Evolutionary conservation across 1,140 invertebrate genomes (phyloP).

Genomic region (Mactra quadrangularis): DNA sequence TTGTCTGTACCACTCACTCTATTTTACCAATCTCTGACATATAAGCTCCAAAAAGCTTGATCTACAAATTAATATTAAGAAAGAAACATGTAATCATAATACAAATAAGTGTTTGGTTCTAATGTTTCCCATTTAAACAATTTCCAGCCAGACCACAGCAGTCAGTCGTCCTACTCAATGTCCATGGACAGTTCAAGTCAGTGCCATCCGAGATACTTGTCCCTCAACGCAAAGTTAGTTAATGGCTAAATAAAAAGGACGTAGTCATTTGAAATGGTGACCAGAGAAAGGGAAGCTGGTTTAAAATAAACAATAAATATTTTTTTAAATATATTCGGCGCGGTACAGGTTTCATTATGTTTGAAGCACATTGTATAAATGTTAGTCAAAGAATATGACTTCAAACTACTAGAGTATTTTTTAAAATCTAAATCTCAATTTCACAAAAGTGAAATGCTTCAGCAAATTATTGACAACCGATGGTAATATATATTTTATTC

Average conservation of each 20-base stretch:
- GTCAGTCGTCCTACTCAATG: neutral
- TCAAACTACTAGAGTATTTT: too few species aligned
- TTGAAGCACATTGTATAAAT: too few species aligned
- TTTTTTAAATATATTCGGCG: too few species aligned
- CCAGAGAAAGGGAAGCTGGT: neutral
- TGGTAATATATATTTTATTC: too few species aligned
- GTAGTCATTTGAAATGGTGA: too few species aligned
- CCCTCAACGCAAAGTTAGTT: neutral
- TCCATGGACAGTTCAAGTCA: neutral
- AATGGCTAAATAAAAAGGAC: neutral
- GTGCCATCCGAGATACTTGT: too few species aligned
- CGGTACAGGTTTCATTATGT: too few species aligned
- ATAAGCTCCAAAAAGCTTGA: slow-evolving; percentile 93
- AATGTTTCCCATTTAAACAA: neutral
- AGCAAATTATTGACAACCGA: too few species aligned
- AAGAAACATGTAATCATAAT: slow-evolving; percentile 30
- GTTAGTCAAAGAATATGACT: too few species aligned
- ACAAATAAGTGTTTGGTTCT: neutral
- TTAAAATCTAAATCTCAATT: too few species aligned
- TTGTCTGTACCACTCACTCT: slow-evolving; percentile 28
- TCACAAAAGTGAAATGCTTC: too few species aligned
- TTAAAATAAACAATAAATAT: too few species aligned
- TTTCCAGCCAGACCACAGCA: neutral
- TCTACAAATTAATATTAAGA: slow-evolving; percentile 87
- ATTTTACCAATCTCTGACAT: slow-evolving; percentile 90